Base-by-base conservation (phyloP, 2,888 invertebrate species). In the Villa cingulata region DNA sequence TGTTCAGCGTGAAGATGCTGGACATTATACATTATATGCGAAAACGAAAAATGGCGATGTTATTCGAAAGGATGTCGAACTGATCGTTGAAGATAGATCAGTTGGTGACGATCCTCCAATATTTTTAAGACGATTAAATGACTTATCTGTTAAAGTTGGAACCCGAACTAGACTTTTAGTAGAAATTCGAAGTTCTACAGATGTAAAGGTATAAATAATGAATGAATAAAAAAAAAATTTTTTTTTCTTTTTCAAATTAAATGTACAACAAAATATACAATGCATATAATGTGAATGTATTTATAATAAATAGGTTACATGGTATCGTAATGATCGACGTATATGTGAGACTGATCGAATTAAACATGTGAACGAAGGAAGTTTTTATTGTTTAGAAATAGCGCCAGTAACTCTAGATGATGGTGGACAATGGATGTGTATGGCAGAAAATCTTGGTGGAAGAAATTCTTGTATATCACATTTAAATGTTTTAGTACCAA, bases 71-170 rank as follows among this genome's bases (percentile, higher is more conserved):
- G 72, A 74, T 55, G 60, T 76, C 53, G 74, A 76, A 58, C 68
- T 77, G 46, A 66, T 73, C 49, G 74, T 81, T 41, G 77, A 76
- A 52, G 77, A 76, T 61, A 69, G 74, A 55, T 74, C 69, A 32
- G 71, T 72, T 38, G 80, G 80, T 44, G 83, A 83, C 51, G 80
- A 82, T 66, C 83, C 84, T 12, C 92, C 94, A 20, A 74, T 80
- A 55, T 91, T 94, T 71, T 72, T 89, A 52, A 77, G 91, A 51
- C 76, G 88, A 53, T 78, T 92, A 45, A 83, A 82, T 61, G 89
- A 92, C 70, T 78, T 90, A 46, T 81, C 86, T 15, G 89, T 88
- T 51, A 89, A 91, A 72, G 89, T 92, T 61, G 91, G 91, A 61
- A 86, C 88, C 39, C 75, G 89, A 59, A 85, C 87, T 2, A 74